Evolutionary conservation across 2,113 vertebrate genomes (phyloP), one percentile per base, ranked within the genome.

Genomic region (Neolamprologus modestus): DNA sequence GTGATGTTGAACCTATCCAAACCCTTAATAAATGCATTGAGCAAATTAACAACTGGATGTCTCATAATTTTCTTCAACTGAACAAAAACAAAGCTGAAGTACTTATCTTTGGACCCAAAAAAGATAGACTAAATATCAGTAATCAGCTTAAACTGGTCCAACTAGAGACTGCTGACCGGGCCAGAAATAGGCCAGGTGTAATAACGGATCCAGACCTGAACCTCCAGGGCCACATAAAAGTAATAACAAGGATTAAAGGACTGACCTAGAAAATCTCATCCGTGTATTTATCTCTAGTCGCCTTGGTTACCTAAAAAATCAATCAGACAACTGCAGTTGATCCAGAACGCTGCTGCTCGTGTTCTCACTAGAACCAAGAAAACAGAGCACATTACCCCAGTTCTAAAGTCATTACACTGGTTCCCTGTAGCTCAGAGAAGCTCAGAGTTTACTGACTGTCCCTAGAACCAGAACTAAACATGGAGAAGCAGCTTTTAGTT

Each of bases 271-370:
- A 24, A 55, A 55, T 1, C 11, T 13, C 53, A 24, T 7, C 21
- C 2, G 0, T 4, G 53, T 0, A 55, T 0, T 55, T 55, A 55
- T 55, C 21, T 24, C 21, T 3, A 24, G 21, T 0, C 6, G 0
- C 21, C 21, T 55, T 55, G 53, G 3, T 55, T 24, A 26, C 53
- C 11, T 1, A 55, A 55, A 24, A 24, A 55, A 24, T 55, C 53
- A 55, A 55, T 3, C 1, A 13, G 2, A 55, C 54, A 55, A 55
- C 54, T 55, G 54, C 54, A 55, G 54, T 2, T 55, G 54, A 26
- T 55, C 0, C 12, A 55, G 53, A 55, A 24, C 6, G 11, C 53
- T 55, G 21, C 4, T 55, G 54, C 21, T 55, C 1, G 21, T 55
- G 53, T 55, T 55, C 21, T 55, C 53, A 24, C 4, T 55, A 55